Percentiles rank a stretch among this genome's conserved stretches.
phyloP scores from a whole-genome alignment of 2,113 vertebrate species.

The Notarius lentiginosus region DNA sequence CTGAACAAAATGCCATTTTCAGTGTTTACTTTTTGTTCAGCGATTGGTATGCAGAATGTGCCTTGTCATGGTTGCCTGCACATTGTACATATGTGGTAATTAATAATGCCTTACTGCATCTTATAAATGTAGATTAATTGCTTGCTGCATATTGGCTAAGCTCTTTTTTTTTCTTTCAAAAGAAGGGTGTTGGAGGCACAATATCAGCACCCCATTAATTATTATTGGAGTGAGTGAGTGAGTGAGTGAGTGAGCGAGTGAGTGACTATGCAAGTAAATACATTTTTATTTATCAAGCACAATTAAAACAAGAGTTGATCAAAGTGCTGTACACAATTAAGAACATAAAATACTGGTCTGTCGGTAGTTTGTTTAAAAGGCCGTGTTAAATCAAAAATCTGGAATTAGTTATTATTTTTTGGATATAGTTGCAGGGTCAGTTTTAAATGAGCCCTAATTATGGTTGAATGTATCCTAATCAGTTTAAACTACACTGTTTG shows the following conservation, averaged over 20 bases:
- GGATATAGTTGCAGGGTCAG: background rate
- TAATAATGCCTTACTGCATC: constrained; percentile 41
- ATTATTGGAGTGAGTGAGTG: background rate
- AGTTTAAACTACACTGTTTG: background rate
- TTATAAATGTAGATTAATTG: constrained; percentile 31
- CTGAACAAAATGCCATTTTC: constrained; percentile 8
- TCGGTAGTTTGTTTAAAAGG: background rate
- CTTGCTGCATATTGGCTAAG: constrained; percentile 26
- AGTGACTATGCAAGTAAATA: background rate
- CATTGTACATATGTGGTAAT: constrained; percentile 34
- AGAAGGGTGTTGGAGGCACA: background rate
- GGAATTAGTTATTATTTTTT: background rate
- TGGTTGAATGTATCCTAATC: background rate
- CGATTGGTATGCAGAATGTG: constrained; percentile 23
- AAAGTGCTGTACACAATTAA: background rate
- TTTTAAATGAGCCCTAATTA: background rate
- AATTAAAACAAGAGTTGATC: background rate
- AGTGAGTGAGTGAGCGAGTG: background rate
- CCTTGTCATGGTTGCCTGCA: constrained; percentile 13
- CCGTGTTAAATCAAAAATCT: background rate
- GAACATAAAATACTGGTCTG: background rate
- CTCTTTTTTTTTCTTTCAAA: background rate
- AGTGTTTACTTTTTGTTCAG: constrained; percentile 13
- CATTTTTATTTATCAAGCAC: background rate
- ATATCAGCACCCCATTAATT: constrained; percentile 6